Conservation (phyloP, 2,888 invertebrate genomes). For the Imbricaverruca yamaguchii region DNA sequence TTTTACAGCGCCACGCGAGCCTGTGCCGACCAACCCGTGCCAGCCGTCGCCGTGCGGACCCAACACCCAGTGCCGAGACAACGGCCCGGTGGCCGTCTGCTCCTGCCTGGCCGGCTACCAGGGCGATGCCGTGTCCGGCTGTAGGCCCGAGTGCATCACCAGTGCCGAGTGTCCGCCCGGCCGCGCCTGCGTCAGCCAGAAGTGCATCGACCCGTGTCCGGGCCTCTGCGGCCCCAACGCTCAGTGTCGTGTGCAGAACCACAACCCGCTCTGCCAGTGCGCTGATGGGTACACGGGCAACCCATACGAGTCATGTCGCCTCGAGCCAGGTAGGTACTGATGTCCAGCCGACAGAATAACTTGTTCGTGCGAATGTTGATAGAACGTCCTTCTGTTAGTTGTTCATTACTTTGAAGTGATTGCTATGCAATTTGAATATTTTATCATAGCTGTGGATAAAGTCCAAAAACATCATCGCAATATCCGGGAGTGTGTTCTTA, state of each 20-base stretch:
- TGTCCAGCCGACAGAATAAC: background rate
- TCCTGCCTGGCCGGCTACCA: constrained; percentile 70
- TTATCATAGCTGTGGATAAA: too few species aligned
- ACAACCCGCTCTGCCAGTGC: constrained; percentile 65
- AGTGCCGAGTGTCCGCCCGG: constrained; percentile 68
- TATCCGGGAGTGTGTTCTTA: too few species aligned
- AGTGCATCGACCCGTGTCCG: constrained; percentile 62
- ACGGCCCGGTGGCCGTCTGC: constrained; percentile 55
- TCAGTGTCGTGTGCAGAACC: constrained; percentile 63
- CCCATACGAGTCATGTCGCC: constrained; percentile 59
- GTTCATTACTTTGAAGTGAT: too few species aligned
- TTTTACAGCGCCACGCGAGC: constrained; percentile 11
- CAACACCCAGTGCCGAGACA: constrained; percentile 59
- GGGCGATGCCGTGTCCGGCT: constrained; percentile 59
- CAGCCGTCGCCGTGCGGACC: constrained; percentile 80
- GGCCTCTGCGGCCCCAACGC: constrained; percentile 50
- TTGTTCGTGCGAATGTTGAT: too few species aligned
- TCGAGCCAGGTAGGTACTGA: constrained; percentile 33
- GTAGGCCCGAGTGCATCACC: constrained; percentile 74
- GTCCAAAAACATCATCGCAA: too few species aligned
- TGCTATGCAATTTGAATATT: too few species aligned
- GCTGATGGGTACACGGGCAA: constrained; percentile 67
- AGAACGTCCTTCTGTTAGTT: too few species aligned
- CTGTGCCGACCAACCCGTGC: constrained; percentile 50
- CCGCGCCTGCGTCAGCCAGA: constrained; percentile 66